Conservation (phyloP, 2,888 invertebrate genomes). For the Linyphia triangularis region DNA sequence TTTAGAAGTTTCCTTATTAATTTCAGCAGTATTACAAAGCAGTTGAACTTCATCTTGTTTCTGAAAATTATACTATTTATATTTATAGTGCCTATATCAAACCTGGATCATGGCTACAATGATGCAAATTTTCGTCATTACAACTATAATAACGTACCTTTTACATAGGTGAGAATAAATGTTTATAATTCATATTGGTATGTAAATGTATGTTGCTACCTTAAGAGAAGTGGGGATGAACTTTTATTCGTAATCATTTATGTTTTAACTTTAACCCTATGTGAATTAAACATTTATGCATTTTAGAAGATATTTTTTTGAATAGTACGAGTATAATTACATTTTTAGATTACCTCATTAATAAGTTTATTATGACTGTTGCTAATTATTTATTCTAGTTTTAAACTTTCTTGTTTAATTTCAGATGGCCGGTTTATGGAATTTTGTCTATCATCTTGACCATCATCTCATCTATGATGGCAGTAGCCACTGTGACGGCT, state of each 20-base stretch:
- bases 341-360: background rate
- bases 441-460: slow-evolving; percentile 12
- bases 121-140: slow-evolving; percentile 68
- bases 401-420: background rate
- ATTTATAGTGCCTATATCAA: slow-evolving; percentile 70
- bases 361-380: background rate
- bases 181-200: background rate
- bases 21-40: background rate
- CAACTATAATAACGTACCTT: slow-evolving; percentile 43
- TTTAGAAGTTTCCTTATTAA: too few relatives aligned
- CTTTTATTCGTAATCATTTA: too few relatives aligned
- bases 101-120: slow-evolving; percentile 71
- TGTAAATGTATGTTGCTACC: too few relatives aligned
- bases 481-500: slow-evolving; percentile 33
- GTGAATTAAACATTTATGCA: background rate
- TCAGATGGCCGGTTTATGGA: slow-evolving; percentile 42
- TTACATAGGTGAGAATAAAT: slow-evolving; percentile 51
- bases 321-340: background rate
- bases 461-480: slow-evolving; percentile 1
- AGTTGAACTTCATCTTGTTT: background rate
- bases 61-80: background rate
- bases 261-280: too few relatives aligned
- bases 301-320: background rate
- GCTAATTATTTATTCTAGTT: background rate
- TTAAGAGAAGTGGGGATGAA: too few relatives aligned